Percentiles rank a stretch among this genome's conserved stretches.
phyloP scores from a whole-genome alignment of 1,140 invertebrate genomes.

The Hyposmocoma kahamanoa region DNA sequence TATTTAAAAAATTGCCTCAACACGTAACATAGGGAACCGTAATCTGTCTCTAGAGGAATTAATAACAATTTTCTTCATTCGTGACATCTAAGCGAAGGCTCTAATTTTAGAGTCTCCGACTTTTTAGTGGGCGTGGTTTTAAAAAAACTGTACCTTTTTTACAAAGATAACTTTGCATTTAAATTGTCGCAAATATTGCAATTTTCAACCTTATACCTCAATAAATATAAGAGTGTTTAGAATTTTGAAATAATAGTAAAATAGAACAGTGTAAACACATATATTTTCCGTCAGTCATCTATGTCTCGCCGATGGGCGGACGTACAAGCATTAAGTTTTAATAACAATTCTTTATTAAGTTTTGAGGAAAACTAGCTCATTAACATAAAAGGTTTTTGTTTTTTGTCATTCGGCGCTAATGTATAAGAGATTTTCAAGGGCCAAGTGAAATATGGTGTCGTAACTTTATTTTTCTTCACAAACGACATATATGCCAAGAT shows the following conservation, averaged over 20 bases:
- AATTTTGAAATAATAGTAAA: background rate
- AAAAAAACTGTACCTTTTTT: slow-evolving; percentile 18
- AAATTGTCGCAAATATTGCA: background rate
- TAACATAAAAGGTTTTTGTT: slow-evolving; percentile 2
- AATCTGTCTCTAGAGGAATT: slow-evolving; percentile 12
- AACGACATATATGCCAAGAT: no score
- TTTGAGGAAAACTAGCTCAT: slow-evolving; percentile 5
- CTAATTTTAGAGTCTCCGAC: slow-evolving; percentile 34
- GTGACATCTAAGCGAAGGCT: slow-evolving; percentile 43
- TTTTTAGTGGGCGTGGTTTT: slow-evolving; percentile 22
- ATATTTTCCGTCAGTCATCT: slow-evolving; percentile 16
- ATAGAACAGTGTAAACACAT: slow-evolving; percentile 2
- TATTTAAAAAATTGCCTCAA: no score
- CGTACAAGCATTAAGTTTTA: slow-evolving; percentile 10
- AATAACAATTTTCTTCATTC: slow-evolving; percentile 37
- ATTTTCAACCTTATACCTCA: background rate
- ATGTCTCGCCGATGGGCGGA: slow-evolving; percentile 18
- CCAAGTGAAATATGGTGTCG: no score
- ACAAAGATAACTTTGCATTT: background rate
- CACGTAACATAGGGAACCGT: background rate
- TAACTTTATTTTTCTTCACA: no score
- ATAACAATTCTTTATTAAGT: slow-evolving; percentile 11
- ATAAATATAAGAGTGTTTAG: background rate
- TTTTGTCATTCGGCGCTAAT: no score
- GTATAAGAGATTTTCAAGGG: no score